Percentiles rank a stretch among this genome's conserved stretches.
Evolutionary conservation across 2,888 invertebrate species (phyloP).

Genomic region (Aphidoletes aphidimyza): DNA sequence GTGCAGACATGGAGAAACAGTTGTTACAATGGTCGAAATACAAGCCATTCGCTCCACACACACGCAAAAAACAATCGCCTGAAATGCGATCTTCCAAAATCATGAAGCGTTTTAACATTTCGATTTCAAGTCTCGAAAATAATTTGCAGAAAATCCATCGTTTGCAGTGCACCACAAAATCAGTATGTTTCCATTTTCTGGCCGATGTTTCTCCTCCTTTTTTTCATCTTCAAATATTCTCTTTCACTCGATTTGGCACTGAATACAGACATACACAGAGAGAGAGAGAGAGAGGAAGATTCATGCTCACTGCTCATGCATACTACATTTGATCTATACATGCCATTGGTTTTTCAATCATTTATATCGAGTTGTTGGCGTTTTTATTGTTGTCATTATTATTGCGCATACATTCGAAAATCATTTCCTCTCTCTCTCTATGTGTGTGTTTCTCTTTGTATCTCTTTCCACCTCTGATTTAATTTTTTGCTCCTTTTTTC

Average conservation of each 20-base stretch:
- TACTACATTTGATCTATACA: background rate
- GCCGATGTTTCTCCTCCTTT: too few species aligned
- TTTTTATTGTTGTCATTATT: constrained; percentile 40
- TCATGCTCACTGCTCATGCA: background rate
- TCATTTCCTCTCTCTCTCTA: background rate
- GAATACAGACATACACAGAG: too few species aligned
- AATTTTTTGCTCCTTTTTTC: background rate
- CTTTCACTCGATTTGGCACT: too few species aligned
- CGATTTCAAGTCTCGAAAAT: too few species aligned
- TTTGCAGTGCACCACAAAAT: too few species aligned
- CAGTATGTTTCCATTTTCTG: too few species aligned
- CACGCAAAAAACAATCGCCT: background rate
- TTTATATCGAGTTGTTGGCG: constrained; percentile 1
- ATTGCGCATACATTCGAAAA: constrained; percentile 21
- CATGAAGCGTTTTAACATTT: too few species aligned
- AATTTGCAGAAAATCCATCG: too few species aligned
- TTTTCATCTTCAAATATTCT: too few species aligned
- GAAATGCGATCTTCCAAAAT: constrained; percentile 3
- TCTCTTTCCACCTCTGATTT: too few species aligned
- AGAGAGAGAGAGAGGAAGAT: background rate
- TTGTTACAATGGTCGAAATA: constrained; percentile 2
- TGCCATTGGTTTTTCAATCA: constrained; percentile 27
- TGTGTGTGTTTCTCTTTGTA: too few species aligned
- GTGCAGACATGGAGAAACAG: background rate
- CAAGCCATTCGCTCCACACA: too few species aligned